Base-by-base conservation (phyloP, 2,797 vertebrate species). In the Toxotes lorentzi region DNA sequence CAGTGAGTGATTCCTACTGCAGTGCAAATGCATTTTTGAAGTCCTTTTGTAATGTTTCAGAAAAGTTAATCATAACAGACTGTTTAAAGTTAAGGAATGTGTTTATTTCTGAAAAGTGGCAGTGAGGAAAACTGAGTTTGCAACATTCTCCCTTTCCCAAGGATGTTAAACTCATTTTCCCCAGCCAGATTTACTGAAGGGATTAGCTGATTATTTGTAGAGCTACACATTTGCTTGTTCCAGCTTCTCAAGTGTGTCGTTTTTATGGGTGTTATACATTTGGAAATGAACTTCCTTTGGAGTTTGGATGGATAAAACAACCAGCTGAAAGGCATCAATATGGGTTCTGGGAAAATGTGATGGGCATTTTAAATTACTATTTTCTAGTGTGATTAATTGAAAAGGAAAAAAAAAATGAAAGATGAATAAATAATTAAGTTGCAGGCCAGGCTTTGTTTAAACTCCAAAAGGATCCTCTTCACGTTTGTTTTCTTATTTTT, bases 11-110 rank as follows among this genome's bases (percentile, higher is more conserved):
- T 69, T 71, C n/a, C 30, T 54, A 32, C 27, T 78, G 74, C 65
- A 86, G 65, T 81, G 84, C 76, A 74, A 77, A 76, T 56, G 12
- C 56, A 41, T 76, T 84, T 54, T 81, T 71, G 82, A 78, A 76
- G 56, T 47, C 76, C 78, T 79, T 23, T 24, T 40, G 1, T 48
- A 43, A 70, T 4, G 2, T 59, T 67, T 32, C 21, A 19, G n/a
- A 47, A 58, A 73, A 40, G 50, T 38, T 67, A 10, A 45, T 27
- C 23, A 19, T 7, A n/a, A 51, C 11, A 63, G 24, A 14, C 34
- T 21, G 40, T 16, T 7, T 60, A 21, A 69, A 30, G 13, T 21
- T 34, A 19, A 21, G 12, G 19, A 30, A 47, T 0, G 21, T 47
- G 38, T 30, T 4, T 50, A 30, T 43, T 30, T 64, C 7, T 10